Evolutionary conservation across 2,113 vertebrate species (phyloP), one percentile per base, ranked within the genome.

Genomic region (Gymnobelideus leadbeateri): DNA sequence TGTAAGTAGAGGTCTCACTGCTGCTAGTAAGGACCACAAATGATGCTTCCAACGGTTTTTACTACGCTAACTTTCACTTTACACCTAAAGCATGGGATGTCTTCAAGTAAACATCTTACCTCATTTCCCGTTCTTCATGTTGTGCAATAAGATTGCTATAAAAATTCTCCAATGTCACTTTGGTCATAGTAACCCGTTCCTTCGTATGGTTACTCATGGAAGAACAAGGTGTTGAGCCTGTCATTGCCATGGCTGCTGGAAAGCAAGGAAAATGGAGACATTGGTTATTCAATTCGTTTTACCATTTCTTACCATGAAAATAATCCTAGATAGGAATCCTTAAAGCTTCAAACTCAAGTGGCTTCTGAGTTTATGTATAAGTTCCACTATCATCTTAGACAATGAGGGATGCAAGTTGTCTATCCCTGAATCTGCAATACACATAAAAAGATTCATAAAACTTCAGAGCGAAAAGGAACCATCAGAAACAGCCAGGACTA

Each of bases 191-290:
- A 94, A 99, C 99, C 43, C 99, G 98, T 97, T 99, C 99, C 98
- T 99, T 99, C 92, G 99, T 99, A 98, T 99, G 99, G 96, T 99
- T 99, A 97, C 99, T 99, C 99, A 99, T 99, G 77, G 99, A 99
- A 0, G 99, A 99, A 97, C 99, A 99, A 0, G 99, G 99, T 50
- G 99, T 99, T 19, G 99, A 99, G 93, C 99, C 99, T 0, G 99
- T 99, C 99, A 99, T 99, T 90, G 99, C 99, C 99, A 99, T 99
- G 98, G 98, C 99, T 99, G 92, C 95, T 84, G 96, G 95, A 96
- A 96, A 90, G 57, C 94, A 91, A 96, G 51, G n/a, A 95, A 91
- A 97, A 68, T 92, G 84, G 31, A 89, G 8, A 21, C 21, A 46
- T 93, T 43, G 31, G 52, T 77, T 90, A 53, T 55, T 8, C 51